Conservation (phyloP, 1,140 invertebrate genomes). For the Dendrolimus kikuchii region DNA sequence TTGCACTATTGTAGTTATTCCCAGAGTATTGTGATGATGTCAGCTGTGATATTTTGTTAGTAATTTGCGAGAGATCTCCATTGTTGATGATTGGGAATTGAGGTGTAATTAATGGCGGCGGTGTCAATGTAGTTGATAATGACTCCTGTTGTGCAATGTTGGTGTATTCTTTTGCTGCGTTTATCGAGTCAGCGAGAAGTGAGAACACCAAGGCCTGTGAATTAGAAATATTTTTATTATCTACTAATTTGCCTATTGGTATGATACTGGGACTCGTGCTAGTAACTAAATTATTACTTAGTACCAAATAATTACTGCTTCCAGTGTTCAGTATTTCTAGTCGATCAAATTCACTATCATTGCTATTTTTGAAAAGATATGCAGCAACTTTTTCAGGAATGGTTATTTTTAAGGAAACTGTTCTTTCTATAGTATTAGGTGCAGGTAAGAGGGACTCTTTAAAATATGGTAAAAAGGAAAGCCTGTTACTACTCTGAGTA, state of each 20-base stretch:
- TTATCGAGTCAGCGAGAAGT: constrained; percentile 55
- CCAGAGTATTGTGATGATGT: constrained; percentile 46
- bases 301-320: constrained; percentile 52
- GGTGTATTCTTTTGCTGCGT: constrained; percentile 51
- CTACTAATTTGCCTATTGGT: constrained; percentile 46
- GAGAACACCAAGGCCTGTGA: constrained; percentile 61
- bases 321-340: constrained; percentile 59
- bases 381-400: constrained; percentile 57
- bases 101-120: constrained; percentile 9
- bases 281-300: constrained; percentile 39
- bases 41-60: constrained; percentile 44
- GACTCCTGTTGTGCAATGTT: constrained; percentile 43
- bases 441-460: constrained; percentile 33
- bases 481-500: constrained; percentile 26
- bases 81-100: constrained; percentile 31
- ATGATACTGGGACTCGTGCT: constrained; percentile 26
- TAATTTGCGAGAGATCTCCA: constrained; percentile 37
- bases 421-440: constrained; percentile 50
- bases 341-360: constrained; percentile 31
- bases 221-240: constrained; percentile 53
- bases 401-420: constrained; percentile 59
- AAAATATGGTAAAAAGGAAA: constrained; percentile 46
- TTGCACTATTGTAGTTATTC: constrained; percentile 22
- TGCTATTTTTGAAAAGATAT: constrained; percentile 44
- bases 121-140: constrained; percentile 15